Evolutionary conservation across 37 sponge, comb jelly and placozoan genomes (phyloP).

Genomic region (Dysidea cf. avara): DNA sequence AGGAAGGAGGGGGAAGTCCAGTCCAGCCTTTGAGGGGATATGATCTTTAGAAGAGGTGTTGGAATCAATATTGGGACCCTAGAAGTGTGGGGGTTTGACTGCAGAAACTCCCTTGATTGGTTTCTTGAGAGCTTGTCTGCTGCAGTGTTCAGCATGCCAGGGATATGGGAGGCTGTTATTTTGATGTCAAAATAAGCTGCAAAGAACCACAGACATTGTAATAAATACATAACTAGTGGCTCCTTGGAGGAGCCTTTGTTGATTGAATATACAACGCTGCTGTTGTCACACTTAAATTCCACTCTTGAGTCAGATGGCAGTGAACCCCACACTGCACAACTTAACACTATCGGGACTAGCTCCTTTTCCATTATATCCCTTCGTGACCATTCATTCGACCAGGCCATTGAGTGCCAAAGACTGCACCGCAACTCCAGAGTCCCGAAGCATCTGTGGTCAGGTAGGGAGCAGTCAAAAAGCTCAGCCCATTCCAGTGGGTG

Average conservation of each 20-base stretch:
- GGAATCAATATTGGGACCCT: no score
- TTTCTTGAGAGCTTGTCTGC: conserved; percentile 23
- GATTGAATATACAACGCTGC: neutral
- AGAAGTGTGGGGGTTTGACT: no score
- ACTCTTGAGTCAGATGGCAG: neutral
- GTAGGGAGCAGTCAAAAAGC: no score
- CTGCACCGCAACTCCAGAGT: conserved; percentile 3
- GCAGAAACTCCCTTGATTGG: neutral
- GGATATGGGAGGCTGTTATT: neutral
- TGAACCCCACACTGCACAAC: conserved; percentile 14
- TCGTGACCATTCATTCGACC: conserved; percentile 21
- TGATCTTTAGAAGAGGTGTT: no score
- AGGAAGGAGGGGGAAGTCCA: no score
- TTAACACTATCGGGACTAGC: conserved; percentile 22
- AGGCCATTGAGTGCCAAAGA: neutral
- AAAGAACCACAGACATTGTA: neutral
- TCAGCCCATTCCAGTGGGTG: no score
- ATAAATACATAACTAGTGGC: no score
- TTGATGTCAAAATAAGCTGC: neutral
- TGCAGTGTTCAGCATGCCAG: conserved; percentile 3
- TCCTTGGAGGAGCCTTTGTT: no score
- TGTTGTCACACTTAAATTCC: conserved; percentile 12
- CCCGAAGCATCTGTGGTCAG: no score
- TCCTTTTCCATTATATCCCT: conserved; percentile 12
- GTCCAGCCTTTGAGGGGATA: no score